Base-by-base conservation (phyloP, 2,113 vertebrate species). In the Lichenostomus cassidix region DNA sequence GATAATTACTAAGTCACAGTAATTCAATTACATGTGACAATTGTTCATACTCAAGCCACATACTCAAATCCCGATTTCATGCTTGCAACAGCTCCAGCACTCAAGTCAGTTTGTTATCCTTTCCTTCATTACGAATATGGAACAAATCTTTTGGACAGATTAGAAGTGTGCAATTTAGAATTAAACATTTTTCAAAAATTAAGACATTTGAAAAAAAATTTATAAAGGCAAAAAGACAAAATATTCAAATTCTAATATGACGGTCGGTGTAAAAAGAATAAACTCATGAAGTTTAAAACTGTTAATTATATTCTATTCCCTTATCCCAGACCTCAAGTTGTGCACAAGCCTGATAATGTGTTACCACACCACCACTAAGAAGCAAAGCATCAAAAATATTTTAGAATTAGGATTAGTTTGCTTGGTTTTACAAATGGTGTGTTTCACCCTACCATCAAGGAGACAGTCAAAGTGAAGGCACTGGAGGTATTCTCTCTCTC, bases 391-490 rank as follows among this genome's bases (percentile, higher is more conserved):
- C 41, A 46, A 33, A 13, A 69, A 6, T 27, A 53, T 50, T 80
- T 62, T 24, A 50, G 31, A 95, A 77, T 28, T 8, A 65, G 3
- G 17, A 73, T 83, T 49, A 67, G 35, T 55, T 75, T 65, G 53
- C 8, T 83, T 2, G 1, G 55, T 65, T 83, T 91, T 47, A 68
- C 33, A 86, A 90, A 67, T 6, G 21, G 10, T 50, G 50, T 85
- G 10, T n/a, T 95, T 83, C 33, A 56, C 73, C 98, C 98, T 98
- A 99, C 99, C 99, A 83, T 99, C 99, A 19, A 99, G 97, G 31
- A 99, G 98, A 81, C 99, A 99, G 96, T 99, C 99, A 67, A 99
- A 99, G 93, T 99, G 99, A 94, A 99, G 99, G 97, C 99, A 99
- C 97, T 99, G 99, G 41, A 99, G 95, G 94, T 98, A 99, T 95